These are phyloP conservation scores for Montipora efflorescens DNA, from an alignment of 64 coral and sea anemone genomes.

Conservation along the genomic window DNA sequence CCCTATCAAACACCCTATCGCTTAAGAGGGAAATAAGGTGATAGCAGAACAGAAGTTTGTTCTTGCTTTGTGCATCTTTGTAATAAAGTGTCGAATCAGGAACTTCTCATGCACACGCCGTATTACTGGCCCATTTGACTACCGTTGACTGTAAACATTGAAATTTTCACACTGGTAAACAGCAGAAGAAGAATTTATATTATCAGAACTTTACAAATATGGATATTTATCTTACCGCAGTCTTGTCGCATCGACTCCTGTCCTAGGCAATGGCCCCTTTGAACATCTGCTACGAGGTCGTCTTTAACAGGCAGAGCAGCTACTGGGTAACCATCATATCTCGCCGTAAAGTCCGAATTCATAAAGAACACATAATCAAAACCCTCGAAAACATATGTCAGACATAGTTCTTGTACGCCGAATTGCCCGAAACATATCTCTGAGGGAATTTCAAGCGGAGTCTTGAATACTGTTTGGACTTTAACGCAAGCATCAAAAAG, in stretches of 20 bases:
- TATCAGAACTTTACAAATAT: not conserved
- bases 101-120: not conserved
- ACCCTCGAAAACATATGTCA: slow-evolving; percentile 43
- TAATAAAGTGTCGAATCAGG: not conserved
- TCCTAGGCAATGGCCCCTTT: slow-evolving; percentile 42
- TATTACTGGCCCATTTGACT: not conserved
- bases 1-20: no score
- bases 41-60: not conserved
- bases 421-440: slow-evolving; percentile 77
- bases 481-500: slow-evolving; percentile 75
- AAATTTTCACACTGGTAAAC: not conserved
- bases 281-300: not conserved
- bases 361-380: slow-evolving; percentile 80
- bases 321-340: slow-evolving; percentile 43
- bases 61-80: not conserved
- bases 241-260: not conserved
- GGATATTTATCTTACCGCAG: slow-evolving; percentile 23
- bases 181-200: not conserved
- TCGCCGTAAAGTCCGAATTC: slow-evolving; percentile 68
- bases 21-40: not conserved
- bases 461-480: slow-evolving; percentile 58
- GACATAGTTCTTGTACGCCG: slow-evolving; percentile 70
- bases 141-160: not conserved
- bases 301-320: not conserved
- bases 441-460: slow-evolving; percentile 35